phyloP scores from a whole-genome alignment of 2,888 invertebrate species.

The Apodemia hepburni region DNA sequence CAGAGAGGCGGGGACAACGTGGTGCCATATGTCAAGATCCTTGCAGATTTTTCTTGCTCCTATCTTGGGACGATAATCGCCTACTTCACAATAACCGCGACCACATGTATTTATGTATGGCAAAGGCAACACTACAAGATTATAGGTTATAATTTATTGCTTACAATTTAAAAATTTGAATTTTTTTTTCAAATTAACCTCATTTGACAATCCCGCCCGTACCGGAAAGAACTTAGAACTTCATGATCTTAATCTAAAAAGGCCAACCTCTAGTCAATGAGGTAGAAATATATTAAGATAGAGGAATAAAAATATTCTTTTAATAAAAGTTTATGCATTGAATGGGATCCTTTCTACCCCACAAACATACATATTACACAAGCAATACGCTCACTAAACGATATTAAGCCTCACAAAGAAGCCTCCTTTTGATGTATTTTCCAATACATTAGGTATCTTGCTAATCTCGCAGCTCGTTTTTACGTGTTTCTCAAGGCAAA shows the following conservation, averaged over 20 bases:
- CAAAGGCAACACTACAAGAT: too few species aligned
- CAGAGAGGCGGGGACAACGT: too few species aligned
- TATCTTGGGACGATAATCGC: too few species aligned
- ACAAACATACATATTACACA: constrained; percentile 29
- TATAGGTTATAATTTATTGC: too few species aligned
- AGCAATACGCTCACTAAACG: constrained; percentile 24
- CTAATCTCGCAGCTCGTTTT: constrained; percentile 53
- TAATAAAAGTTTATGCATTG: constrained; percentile 6
- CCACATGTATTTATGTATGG: too few species aligned
- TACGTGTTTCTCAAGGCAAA: constrained; percentile 37
- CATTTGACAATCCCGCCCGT: too few species aligned
- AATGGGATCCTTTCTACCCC: constrained; percentile 21
- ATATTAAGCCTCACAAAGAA: constrained; percentile 39
- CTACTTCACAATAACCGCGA: too few species aligned
- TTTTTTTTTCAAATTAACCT: too few species aligned
- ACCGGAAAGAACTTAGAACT: background rate
- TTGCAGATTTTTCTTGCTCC: too few species aligned
- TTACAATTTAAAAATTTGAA: too few species aligned
- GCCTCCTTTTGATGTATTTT: constrained; percentile 54
- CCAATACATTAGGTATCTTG: constrained; percentile 60
- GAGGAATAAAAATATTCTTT: background rate
- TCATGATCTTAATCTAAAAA: background rate
- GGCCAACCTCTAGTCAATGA: background rate
- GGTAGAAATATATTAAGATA: background rate
- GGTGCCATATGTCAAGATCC: too few species aligned